A percentile compares a stretch with the other conserved stretches of the same genome.
Evolutionary conservation across 2,888 invertebrate genomes (phyloP).

Genomic region (Mechanitis mazaeus): DNA sequence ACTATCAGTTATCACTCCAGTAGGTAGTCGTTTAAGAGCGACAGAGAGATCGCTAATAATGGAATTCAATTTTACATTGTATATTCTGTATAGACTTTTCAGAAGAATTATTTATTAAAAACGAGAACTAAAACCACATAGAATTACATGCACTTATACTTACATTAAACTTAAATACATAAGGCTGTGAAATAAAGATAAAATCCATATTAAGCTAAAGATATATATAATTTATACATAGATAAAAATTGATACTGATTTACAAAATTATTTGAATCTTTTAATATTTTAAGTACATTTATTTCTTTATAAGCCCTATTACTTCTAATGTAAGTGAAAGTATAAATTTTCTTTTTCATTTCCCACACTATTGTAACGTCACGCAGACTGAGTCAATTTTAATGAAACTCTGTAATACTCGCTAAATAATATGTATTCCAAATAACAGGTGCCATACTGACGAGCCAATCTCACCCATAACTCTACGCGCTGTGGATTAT

Average conservation of each 20-base stretch:
- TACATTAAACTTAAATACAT: too few relatives aligned
- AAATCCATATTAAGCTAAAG: too few relatives aligned
- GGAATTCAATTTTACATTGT: background rate
- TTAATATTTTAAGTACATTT: too few relatives aligned
- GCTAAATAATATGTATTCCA: conserved; percentile 59
- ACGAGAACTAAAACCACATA: too few relatives aligned
- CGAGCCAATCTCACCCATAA: conserved; percentile 55
- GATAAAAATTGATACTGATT: too few relatives aligned
- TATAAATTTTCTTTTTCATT: conserved; percentile 37
- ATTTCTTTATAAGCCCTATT: too few relatives aligned
- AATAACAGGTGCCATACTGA: conserved; percentile 59
- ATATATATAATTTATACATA: too few relatives aligned
- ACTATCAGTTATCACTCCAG: conserved; percentile 2
- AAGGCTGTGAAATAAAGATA: too few relatives aligned
- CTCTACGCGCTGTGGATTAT: conserved; percentile 35
- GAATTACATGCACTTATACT: too few relatives aligned
- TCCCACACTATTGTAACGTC: conserved; percentile 50
- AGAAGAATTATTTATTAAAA: too few relatives aligned
- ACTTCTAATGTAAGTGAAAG: conserved; percentile 10
- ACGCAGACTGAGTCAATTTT: conserved; percentile 39
- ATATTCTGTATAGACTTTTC: background rate
- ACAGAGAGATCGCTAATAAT: background rate
- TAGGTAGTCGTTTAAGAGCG: background rate
- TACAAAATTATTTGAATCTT: too few relatives aligned
- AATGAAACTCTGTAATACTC: conserved; percentile 37